Evolutionary conservation across 2,888 invertebrate species (phyloP).

Genomic region (Nesidiocoris tenuis): DNA sequence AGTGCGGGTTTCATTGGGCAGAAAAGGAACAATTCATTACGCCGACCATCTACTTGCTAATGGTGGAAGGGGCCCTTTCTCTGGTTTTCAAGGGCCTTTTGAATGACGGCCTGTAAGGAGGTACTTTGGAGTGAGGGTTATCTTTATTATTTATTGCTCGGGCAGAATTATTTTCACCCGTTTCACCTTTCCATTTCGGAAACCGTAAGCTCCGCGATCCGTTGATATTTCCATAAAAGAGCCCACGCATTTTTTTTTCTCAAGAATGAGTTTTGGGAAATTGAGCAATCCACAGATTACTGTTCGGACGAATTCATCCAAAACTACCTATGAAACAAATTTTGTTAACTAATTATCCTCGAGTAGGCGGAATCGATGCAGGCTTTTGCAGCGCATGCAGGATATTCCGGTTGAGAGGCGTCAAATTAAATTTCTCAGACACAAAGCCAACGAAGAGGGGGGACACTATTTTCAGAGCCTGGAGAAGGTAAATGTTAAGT

Average conservation of each 20-base stretch:
- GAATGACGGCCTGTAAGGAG: background rate
- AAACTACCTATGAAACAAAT: too few relatives aligned
- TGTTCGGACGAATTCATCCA: too few relatives aligned
- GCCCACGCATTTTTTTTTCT: too few relatives aligned
- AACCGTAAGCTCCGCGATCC: background rate
- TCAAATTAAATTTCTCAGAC: background rate
- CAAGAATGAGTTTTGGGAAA: too few relatives aligned
- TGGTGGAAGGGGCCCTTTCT: background rate
- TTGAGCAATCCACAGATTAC: too few relatives aligned
- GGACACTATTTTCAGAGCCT: background rate
- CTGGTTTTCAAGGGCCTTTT: constrained; percentile 2
- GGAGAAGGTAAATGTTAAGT: background rate
- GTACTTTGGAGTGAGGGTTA: constrained; percentile 3
- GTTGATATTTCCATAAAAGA: too few relatives aligned
- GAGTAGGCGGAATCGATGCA: too few relatives aligned
- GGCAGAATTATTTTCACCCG: constrained; percentile 7
- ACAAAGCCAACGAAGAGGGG: background rate
- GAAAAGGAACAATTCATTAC: constrained; percentile 28
- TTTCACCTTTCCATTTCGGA: constrained; percentile 6
- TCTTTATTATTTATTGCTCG: constrained; percentile 27
- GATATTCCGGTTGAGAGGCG: background rate
- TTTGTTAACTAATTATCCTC: too few relatives aligned
- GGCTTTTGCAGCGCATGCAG: background rate
- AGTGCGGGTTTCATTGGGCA: constrained; percentile 22
- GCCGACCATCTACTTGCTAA: constrained; percentile 9